Evolutionary conservation across 2,113 vertebrate species (phyloP).

Genomic region (Halichoerus grypus): DNA sequence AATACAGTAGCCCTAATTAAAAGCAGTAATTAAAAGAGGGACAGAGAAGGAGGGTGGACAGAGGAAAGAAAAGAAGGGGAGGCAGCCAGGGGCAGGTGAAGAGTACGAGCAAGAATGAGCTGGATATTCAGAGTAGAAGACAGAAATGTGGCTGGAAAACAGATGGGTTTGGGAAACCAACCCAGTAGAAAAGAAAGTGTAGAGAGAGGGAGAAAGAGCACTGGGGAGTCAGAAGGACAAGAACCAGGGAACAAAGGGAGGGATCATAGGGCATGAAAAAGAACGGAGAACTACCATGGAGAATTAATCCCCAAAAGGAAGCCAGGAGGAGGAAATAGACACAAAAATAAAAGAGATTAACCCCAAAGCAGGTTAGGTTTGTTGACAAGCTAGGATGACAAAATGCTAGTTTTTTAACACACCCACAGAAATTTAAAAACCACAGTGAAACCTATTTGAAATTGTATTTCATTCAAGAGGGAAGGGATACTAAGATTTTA

Average conservation of each 20-base stretch:
- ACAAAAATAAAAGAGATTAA: background rate
- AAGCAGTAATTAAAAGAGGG: constrained; percentile 5
- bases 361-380: background rate
- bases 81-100: background rate
- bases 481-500: background rate
- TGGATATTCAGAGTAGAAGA: background rate
- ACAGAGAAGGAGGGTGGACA: background rate
- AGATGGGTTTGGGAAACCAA: background rate
- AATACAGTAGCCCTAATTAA: background rate
- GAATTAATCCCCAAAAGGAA: background rate
- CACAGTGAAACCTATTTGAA: background rate
- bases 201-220: accelerated
- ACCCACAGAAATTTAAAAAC: background rate
- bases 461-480: background rate
- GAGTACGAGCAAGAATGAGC: background rate
- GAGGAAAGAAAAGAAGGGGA: background rate
- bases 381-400: background rate
- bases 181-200: background rate
- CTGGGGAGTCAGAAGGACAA: background rate
- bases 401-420: no score
- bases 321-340: background rate
- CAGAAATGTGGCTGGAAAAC: background rate
- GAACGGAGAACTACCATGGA: background rate
- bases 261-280: background rate
- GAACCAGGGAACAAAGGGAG: background rate